Evolutionary conservation across 2,888 invertebrate species (phyloP).

Genomic region (Perizoma flavofasciatum): DNA sequence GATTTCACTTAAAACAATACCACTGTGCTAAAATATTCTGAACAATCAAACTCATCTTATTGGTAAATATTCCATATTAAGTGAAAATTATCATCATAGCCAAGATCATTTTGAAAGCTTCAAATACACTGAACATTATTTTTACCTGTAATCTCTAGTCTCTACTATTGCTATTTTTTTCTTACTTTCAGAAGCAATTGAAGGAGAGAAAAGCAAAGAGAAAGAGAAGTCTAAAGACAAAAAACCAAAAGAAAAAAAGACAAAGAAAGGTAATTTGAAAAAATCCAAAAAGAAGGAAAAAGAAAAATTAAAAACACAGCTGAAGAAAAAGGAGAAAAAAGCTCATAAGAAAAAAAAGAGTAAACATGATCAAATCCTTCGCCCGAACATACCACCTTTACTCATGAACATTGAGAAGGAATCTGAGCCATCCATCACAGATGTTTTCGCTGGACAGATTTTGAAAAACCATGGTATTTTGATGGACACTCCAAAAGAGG

Average conservation of each 20-base stretch:
- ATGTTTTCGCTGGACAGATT: slow-evolving; percentile 86
- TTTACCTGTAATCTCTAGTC: too few species aligned
- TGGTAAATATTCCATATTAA: too few species aligned
- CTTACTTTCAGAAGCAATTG: slow-evolving; percentile 51
- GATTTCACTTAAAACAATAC: too few species aligned
- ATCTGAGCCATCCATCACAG: slow-evolving; percentile 84
- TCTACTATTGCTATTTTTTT: too few species aligned
- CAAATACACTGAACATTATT: too few species aligned
- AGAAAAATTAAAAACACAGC: slow-evolving; percentile 58
- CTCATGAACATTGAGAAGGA: slow-evolving; percentile 78
- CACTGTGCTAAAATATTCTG: too few species aligned
- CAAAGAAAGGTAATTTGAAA: slow-evolving; percentile 63
- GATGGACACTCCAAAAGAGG: slow-evolving; percentile 56
- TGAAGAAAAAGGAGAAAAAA: slow-evolving; percentile 73
- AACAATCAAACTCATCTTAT: too few species aligned
- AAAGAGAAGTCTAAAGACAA: slow-evolving; percentile 60
- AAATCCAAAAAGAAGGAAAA: slow-evolving; percentile 74
- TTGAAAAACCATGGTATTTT: slow-evolving; percentile 78
- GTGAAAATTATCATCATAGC: too few species aligned
- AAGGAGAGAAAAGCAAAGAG: slow-evolving; percentile 61
- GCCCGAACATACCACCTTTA: slow-evolving; percentile 75
- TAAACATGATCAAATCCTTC: slow-evolving; percentile 70
- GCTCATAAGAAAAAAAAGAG: slow-evolving; percentile 74
- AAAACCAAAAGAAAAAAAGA: slow-evolving; percentile 75
- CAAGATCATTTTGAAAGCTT: too few species aligned